Percentiles rank a stretch among this genome's conserved stretches.
phyloP scores from a whole-genome alignment of 2,888 invertebrate species.

The Scaptomyza flava region DNA sequence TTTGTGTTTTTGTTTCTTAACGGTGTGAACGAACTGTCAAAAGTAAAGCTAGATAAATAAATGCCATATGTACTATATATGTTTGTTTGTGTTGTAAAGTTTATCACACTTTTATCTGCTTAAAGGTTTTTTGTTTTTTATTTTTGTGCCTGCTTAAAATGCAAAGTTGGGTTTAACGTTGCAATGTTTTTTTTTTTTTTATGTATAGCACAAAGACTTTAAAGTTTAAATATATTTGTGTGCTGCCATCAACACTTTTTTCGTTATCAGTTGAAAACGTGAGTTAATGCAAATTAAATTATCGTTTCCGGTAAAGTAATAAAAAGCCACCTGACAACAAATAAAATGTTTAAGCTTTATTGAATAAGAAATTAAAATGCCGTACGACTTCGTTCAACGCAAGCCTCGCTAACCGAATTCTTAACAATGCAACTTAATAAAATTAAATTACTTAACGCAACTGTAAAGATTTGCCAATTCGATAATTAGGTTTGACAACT shows the following conservation, averaged over 20 bases:
- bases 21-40: constrained; percentile 76
- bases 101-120: constrained; percentile 41
- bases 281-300: constrained; percentile 17
- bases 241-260: constrained; percentile 18
- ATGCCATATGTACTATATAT: constrained; percentile 36
- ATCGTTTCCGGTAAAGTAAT: constrained; percentile 37
- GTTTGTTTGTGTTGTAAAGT: background rate
- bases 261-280: constrained; percentile 47
- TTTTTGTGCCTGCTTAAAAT: constrained; percentile 28
- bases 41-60: constrained; percentile 64
- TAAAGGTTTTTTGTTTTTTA: background rate
- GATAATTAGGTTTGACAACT: no score
- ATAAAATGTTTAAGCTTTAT: background rate
- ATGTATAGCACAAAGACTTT: constrained; percentile 12
- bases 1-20: constrained; percentile 36
- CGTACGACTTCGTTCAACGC: no score
- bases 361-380: no score
- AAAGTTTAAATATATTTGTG: constrained; percentile 11
- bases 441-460: no score
- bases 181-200: background rate
- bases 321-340: constrained; percentile 25
- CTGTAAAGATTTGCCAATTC: no score
- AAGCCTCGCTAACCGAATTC: no score
- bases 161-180: constrained; percentile 22
- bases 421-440: no score